Percentiles rank a stretch among this genome's conserved stretches.
Evolutionary conservation across 2,113 vertebrate species (phyloP).

Genomic region (Elephantulus edwardii): DNA sequence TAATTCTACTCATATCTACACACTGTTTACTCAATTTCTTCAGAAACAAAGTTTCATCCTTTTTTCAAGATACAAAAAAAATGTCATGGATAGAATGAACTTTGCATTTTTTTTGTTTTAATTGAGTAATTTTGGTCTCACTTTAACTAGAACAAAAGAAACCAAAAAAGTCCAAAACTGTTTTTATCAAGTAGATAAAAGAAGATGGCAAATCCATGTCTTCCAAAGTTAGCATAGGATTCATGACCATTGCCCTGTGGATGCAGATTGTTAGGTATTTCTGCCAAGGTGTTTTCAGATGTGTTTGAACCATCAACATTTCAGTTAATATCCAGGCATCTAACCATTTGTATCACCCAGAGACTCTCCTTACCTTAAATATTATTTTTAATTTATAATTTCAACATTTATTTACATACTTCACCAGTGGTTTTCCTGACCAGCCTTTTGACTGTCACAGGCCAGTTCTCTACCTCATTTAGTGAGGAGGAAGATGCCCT

Average conservation of each 20-base stretch:
- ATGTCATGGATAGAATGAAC: not conserved
- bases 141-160: not conserved
- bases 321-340: not conserved
- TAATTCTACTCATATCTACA: not conserved
- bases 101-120: not conserved
- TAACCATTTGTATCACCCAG: not conserved
- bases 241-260: not conserved
- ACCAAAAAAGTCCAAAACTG: not conserved
- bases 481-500: not conserved
- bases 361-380: not conserved
- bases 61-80: slow-evolving; percentile 13
- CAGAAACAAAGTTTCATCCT: not conserved
- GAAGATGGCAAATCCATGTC: not conserved
- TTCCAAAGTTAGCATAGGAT: not conserved
- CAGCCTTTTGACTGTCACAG: not conserved
- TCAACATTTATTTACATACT: slow-evolving; percentile 5
- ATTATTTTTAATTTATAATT: not conserved
- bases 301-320: not conserved
- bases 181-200: not conserved
- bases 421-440: accelerated
- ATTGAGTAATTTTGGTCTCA: not conserved
- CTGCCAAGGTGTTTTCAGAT: not conserved
- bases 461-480: not conserved
- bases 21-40: not conserved
- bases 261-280: not conserved